Base-by-base conservation (phyloP, 2,113 vertebrate species). In the Zingel zingel region DNA sequence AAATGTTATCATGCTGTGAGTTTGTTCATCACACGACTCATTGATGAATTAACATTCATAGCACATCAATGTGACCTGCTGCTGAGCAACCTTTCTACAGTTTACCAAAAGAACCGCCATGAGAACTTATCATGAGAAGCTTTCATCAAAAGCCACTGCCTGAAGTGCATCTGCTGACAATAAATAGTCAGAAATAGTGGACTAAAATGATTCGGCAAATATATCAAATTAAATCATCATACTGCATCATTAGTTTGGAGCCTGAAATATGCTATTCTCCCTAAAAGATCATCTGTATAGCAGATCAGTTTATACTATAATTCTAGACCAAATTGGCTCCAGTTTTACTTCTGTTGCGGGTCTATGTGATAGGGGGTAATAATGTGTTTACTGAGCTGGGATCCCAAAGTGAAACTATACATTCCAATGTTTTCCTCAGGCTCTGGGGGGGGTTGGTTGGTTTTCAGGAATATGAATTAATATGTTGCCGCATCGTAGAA, bases 401-500 rank as follows among this genome's bases (percentile, higher is more conserved):
- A 78, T 83, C 80, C 56, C 30, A 47, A 51, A 70, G 77, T 53
- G 59, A 82, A 75, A 56, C 76, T 66, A 81, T 79, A 72, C 79
- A 84, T 80, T 79, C 56, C 74, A 67, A 68, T 68, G 53, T 80
- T 62, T 64, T 73, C 69, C 56, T 25, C 54, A 64, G n/a, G 43
- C 54, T 62, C 16, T n/a, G n/a, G n/a, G n/a, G n/a, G n/a, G n/a
- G n/a, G n/a, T n/a, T n/a, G n/a, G n/a, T n/a, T 47, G 9, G 47
- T 81, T 61, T 69, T 18, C 10, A 45, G 43, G 69, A 53, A 87
- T 14, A 63, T 21, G 19, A 63, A 47, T 18, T 33, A 3, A n/a
- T 5, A 7, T 23, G 21, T 53, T 48, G 23, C 18, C 33, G 45
- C 25, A 61, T 50, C 4, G 0, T 14, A 13, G 7, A 53, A n/a